A percentile compares a stretch with the other conserved stretches of the same genome.
Conservation (phyloP, 2,888 invertebrate genomes). For the Thyatira batis region DNA sequence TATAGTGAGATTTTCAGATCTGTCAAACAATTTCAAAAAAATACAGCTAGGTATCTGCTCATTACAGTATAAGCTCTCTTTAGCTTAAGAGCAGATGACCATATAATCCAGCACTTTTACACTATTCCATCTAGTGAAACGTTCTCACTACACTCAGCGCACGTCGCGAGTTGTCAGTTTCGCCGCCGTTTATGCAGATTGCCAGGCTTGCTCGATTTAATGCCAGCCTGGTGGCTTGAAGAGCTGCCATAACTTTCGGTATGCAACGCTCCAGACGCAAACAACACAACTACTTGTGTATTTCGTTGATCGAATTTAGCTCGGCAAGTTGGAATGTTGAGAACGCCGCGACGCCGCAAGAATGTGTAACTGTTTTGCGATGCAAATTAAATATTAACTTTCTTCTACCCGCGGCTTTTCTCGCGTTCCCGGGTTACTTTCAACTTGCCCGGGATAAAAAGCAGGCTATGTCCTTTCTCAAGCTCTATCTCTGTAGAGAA, state of each 20-base stretch:
- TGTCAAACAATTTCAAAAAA: too few species aligned
- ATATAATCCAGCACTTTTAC: not conserved
- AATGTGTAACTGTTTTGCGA: not conserved
- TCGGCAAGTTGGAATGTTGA: not conserved
- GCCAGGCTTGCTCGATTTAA: constrained; percentile 38
- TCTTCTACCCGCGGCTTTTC: not conserved
- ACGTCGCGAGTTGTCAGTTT: constrained; percentile 31
- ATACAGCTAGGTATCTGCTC: too few species aligned
- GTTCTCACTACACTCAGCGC: constrained; percentile 8
- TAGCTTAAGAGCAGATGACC: too few species aligned
- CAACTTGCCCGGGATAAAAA: too few species aligned
- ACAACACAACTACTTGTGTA: not conserved
- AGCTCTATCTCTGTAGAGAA: too few species aligned
- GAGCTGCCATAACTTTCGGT: constrained; percentile 17
- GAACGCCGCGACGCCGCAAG: not conserved
- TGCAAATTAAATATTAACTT: not conserved
- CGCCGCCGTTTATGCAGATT: constrained; percentile 51
- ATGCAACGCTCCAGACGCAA: not conserved
- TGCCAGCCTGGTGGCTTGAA: constrained; percentile 24
- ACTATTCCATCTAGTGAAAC: constrained; percentile 18
- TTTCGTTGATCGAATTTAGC: not conserved
- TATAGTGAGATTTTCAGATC: too few species aligned
- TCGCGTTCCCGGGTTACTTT: too few species aligned
- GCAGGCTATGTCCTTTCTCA: too few species aligned
- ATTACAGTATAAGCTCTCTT: too few species aligned